Conservation (phyloP, 1,140 invertebrate genomes). For the Procambarus clarkii region DNA sequence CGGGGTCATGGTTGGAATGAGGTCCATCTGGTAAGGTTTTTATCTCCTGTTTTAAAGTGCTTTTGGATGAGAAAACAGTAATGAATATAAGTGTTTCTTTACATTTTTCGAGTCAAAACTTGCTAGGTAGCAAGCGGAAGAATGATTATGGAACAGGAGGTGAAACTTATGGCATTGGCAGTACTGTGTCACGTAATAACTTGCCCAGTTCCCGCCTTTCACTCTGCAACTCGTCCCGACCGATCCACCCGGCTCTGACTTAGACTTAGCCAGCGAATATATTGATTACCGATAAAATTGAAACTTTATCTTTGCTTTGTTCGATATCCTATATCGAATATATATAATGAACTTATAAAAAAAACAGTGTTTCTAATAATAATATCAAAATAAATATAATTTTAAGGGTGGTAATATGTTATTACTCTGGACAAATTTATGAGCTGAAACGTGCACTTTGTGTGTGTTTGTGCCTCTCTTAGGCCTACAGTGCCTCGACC, state of each 20-base stretch:
- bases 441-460: too few relatives aligned
- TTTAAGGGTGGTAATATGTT: too few relatives aligned
- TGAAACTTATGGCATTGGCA: slow-evolving; percentile 10
- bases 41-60: neutral
- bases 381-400: too few relatives aligned
- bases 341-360: neutral
- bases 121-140: neutral
- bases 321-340: neutral
- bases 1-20: neutral
- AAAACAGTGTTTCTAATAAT: too few relatives aligned
- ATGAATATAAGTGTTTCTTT: neutral
- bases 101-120: neutral
- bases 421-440: too few relatives aligned
- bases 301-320: too few relatives aligned
- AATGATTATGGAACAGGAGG: neutral
- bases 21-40: neutral
- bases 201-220: neutral
- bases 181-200: slow-evolving; percentile 11
- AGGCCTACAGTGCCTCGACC: too few relatives aligned
- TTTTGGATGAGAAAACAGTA: neutral
- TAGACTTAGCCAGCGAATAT: neutral
- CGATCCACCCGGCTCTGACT: neutral
- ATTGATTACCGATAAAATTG: neutral
- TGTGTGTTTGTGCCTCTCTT: too few relatives aligned
- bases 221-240: neutral